phyloP scores from a whole-genome alignment of 2,888 invertebrate genomes.

The Halocaridina rubra region DNA sequence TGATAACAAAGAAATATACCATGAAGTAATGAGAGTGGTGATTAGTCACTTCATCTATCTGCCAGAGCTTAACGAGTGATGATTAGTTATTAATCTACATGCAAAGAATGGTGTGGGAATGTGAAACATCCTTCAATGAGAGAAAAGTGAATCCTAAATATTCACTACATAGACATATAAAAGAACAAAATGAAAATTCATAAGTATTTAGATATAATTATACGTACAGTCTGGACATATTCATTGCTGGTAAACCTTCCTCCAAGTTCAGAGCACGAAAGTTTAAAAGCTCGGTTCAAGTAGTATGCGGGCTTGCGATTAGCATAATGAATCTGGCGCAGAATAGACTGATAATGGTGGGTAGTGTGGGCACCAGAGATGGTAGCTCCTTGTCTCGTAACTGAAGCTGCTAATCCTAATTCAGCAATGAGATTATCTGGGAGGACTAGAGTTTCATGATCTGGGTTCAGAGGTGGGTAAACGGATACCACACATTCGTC shows the following conservation, averaged over 20 bases:
- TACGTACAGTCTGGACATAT: constrained; percentile 88
- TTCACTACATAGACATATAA: too few relatives aligned
- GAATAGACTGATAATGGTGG: constrained; percentile 76
- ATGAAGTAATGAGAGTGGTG: too few relatives aligned
- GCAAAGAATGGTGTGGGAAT: too few relatives aligned
- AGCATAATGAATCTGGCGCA: constrained; percentile 89
- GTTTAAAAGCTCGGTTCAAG: constrained; percentile 92
- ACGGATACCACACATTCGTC: constrained; percentile 95
- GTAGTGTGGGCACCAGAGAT: constrained; percentile 83
- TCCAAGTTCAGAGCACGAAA: constrained; percentile 93
- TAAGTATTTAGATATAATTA: too few relatives aligned
- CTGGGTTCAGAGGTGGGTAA: constrained; percentile 93
- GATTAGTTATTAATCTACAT: too few relatives aligned
- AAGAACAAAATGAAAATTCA: too few relatives aligned
- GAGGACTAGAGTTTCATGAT: constrained; percentile 89
- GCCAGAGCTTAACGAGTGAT: too few relatives aligned
- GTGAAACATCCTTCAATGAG: too few relatives aligned
- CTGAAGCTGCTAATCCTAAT: constrained; percentile 83
- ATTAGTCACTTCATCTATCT: too few relatives aligned
- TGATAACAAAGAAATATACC: too few relatives aligned
- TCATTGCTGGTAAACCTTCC: constrained; percentile 95
- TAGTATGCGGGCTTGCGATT: constrained; percentile 97
- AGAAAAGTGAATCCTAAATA: too few relatives aligned
- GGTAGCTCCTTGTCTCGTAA: constrained; percentile 89
- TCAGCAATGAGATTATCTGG: constrained; percentile 81